Conservation (phyloP, 2,888 invertebrate genomes). For the Mesorhabditis sp. region DNA sequence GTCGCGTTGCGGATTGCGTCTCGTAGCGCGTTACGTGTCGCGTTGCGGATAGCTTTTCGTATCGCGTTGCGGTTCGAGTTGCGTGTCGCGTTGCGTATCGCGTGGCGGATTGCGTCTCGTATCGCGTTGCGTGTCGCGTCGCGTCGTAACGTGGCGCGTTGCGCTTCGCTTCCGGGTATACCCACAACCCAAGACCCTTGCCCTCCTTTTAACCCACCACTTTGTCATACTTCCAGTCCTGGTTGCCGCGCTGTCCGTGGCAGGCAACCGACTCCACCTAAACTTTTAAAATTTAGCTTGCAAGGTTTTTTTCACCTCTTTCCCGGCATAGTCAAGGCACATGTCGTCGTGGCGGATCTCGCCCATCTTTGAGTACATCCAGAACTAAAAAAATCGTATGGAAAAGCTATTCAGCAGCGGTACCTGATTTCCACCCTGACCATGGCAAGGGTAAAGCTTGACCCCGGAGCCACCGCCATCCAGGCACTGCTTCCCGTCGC, state of each 20-base stretch:
- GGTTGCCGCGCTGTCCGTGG: conserved; percentile 63
- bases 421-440: conserved; percentile 59
- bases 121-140: no score
- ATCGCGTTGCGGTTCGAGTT: no score
- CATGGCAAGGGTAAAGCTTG: conserved; percentile 57
- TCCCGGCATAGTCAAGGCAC: conserved; percentile 89
- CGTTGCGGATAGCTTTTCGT: no score
- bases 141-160: no score
- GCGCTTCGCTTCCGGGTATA: no score
- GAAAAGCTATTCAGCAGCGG: neutral
- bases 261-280: conserved; percentile 62
- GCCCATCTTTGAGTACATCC: conserved; percentile 92
- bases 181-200: no score
- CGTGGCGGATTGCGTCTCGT: no score
- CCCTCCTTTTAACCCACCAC: conserved; percentile 29
- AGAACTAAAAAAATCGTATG: conserved; percentile 71
- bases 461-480: conserved; percentile 55
- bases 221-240: conserved; percentile 62
- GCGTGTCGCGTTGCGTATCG: no score
- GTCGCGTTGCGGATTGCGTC: no score
- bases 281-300: neutral
- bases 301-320: conserved; percentile 53
- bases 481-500: conserved; percentile 40
- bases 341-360: conserved; percentile 91
- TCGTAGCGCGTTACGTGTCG: no score